Evolutionary conservation across 2,113 vertebrate genomes (phyloP).

Genomic region (Trogon surrucura): DNA sequence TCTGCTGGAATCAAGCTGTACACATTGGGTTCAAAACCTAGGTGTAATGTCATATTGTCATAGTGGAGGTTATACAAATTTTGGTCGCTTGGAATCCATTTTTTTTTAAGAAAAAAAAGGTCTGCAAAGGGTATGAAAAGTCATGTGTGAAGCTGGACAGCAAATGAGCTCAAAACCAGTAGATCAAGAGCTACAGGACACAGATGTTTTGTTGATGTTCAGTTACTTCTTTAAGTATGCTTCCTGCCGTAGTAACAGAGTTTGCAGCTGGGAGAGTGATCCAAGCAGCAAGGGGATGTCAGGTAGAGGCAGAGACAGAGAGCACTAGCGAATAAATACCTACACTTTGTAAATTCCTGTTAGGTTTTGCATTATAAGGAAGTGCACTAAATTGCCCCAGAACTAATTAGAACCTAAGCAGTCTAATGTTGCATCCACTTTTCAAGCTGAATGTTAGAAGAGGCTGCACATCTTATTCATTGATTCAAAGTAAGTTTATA

Average conservation of each 20-base stretch:
- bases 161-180: neutral
- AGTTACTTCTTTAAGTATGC: neutral
- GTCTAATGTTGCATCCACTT: neutral
- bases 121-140: neutral
- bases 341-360: neutral
- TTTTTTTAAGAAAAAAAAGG: neutral
- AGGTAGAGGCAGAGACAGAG: neutral
- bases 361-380: neutral
- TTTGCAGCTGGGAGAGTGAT: neutral
- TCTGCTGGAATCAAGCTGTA: neutral
- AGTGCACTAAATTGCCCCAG: neutral
- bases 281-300: neutral
- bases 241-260: neutral
- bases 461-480: neutral
- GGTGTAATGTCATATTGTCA: neutral
- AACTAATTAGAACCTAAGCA: neutral
- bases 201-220: rapidly evolving
- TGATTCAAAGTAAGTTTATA: neutral
- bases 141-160: neutral
- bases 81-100: neutral
- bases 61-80: neutral
- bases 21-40: neutral
- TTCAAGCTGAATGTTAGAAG: neutral
- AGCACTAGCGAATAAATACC: neutral
- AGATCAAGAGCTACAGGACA: neutral